Conservation (phyloP, 2,113 vertebrate genomes). For the Bos indicus region DNA sequence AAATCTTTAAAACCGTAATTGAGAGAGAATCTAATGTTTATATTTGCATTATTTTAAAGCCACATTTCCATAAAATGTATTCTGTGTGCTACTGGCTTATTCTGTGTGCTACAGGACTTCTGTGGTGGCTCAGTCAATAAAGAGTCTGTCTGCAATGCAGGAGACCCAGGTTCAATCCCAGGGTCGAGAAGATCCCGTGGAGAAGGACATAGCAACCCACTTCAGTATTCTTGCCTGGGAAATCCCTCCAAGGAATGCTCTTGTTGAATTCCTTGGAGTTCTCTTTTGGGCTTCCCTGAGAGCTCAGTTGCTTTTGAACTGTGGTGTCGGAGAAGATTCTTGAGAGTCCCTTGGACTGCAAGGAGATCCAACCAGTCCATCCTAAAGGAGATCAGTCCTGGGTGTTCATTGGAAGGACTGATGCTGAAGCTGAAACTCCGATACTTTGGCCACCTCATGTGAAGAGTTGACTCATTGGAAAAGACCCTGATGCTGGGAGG, state of each 20-base stretch:
- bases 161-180: not conserved
- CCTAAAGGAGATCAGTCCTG: too few species aligned
- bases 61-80: not conserved
- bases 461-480: too few species aligned
- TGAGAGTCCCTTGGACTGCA: too few species aligned
- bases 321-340: too few species aligned
- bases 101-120: not conserved
- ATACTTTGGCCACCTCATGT: too few species aligned
- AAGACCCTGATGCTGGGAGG: too few species aligned
- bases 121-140: not conserved
- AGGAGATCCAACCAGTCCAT: too few species aligned
- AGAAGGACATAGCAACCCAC: not conserved
- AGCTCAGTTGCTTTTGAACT: not conserved
- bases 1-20: not conserved
- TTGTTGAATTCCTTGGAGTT: not conserved
- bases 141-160: not conserved
- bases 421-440: too few species aligned
- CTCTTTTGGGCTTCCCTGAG: not conserved
- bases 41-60: not conserved
- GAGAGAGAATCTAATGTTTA: not conserved
- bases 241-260: not conserved
- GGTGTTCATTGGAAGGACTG: too few species aligned
- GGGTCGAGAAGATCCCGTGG: not conserved
- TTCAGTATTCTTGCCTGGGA: not conserved
- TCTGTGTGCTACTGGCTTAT: not conserved